Conservation (phyloP, 1,140 invertebrate species). For the Cydia pomonella region DNA sequence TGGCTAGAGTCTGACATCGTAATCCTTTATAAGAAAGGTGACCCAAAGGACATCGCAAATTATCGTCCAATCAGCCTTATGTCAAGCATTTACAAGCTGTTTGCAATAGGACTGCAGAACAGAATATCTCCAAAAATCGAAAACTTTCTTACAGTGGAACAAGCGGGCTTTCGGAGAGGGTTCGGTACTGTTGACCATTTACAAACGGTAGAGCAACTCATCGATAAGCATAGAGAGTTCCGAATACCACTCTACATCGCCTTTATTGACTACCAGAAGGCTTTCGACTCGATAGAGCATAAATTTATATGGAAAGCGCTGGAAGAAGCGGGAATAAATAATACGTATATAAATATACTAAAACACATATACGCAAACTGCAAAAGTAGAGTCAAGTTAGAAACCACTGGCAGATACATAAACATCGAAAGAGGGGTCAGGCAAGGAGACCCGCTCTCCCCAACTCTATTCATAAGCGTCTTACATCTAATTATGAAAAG, state of each 20-base stretch:
- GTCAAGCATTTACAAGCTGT: constrained; percentile 20
- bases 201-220: too few species aligned
- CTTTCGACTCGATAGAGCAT: too few species aligned
- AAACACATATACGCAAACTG: too few species aligned
- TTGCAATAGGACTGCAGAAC: constrained; percentile 9
- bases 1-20: neutral
- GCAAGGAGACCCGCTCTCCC: constrained; percentile 20
- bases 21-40: constrained; percentile 27
- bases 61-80: constrained; percentile 18
- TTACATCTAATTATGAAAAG: neutral
- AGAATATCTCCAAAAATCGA: constrained; percentile 18
- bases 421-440: constrained; percentile 13
- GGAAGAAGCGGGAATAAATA: too few species aligned
- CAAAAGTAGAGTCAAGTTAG: too few species aligned
- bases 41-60: constrained; percentile 9
- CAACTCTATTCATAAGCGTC: neutral
- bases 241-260: too few species aligned
- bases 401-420: neutral
- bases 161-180: too few species aligned
- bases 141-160: neutral
- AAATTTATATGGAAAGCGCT: too few species aligned
- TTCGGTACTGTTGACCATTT: too few species aligned
- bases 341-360: too few species aligned
- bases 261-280: too few species aligned
- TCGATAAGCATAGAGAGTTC: too few species aligned